Percentiles rank a stretch among this genome's conserved stretches.
Evolutionary conservation across 2,113 vertebrate species (phyloP).

Genomic region (Misgurnus anguillicaudatus): DNA sequence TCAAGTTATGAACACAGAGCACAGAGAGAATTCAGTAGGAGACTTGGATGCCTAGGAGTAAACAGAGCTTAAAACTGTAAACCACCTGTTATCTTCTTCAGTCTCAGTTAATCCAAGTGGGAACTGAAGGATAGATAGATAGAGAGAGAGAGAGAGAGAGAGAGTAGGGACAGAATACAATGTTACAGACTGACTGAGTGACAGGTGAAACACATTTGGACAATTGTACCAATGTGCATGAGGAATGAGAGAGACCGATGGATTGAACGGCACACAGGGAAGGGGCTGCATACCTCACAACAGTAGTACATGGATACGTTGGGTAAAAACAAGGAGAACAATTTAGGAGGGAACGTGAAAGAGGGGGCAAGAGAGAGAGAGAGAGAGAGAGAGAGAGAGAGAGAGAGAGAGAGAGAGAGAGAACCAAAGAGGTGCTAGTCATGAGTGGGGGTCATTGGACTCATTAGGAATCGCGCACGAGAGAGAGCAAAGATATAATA

Average conservation of each 20-base stretch:
- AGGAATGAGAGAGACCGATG: slow-evolving; percentile 53
- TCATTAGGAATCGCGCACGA: slow-evolving; percentile 11
- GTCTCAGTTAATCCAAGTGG: slow-evolving; percentile 62
- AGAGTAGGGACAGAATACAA: slow-evolving; percentile 12
- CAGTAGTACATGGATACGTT: slow-evolving; percentile 63
- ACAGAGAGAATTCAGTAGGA: too few species aligned
- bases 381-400: slow-evolving; percentile 6
- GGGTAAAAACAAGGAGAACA: slow-evolving; percentile 54
- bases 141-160: slow-evolving; percentile 49
- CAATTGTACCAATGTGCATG: slow-evolving; percentile 38
- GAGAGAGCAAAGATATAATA: slow-evolving; percentile 44
- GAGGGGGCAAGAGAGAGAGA: slow-evolving; percentile 22
- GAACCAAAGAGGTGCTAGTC: not conserved
- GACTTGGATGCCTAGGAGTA: not conserved
- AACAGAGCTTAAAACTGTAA: slow-evolving; percentile 12
- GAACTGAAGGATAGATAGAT: slow-evolving; percentile 48
- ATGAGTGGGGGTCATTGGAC: not conserved
- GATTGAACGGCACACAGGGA: slow-evolving; percentile 5
- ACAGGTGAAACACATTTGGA: slow-evolving; percentile 11
- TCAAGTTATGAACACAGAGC: too few species aligned
- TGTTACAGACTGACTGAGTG: slow-evolving; percentile 23
- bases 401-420: too few species aligned
- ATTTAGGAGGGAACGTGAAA: slow-evolving; percentile 33
- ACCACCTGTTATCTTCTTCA: slow-evolving; percentile 64
- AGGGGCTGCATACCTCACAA: slow-evolving; percentile 61